Evolutionary conservation across 2,797 vertebrate species (phyloP), one percentile per base, ranked within the genome.

Genomic region (Rhinogobio ventralis): DNA sequence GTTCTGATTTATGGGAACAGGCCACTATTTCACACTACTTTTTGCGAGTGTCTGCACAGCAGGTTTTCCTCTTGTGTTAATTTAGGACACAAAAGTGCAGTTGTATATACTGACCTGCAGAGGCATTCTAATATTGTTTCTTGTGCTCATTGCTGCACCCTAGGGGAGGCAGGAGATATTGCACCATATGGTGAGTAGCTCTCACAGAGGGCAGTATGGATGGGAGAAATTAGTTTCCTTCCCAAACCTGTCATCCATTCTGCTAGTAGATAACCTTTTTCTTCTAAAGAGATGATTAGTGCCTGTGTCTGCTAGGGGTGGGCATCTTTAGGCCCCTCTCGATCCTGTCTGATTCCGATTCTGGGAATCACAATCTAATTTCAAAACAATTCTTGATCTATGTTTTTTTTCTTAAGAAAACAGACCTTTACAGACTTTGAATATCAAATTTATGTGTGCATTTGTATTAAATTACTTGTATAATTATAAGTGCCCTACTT

Each of bases 121-220:
- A 74, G 84, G 57, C 74, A 53, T 78, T 87, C 85, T 93, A 90
- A 94, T 60, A 67, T 84, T 92, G 79, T 94, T 62, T 91, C 84
- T 94, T 94, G 89, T 95, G 89, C 92, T 94, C 92, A 92, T 88
- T 94, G 91, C 94, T 96, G 92, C 93, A 51, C 84, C 90, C 86
- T 91, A 96, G 95, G 94, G 94, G 95, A 96, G 87, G 87, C 93
- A 92, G 93, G 90, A 72, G 89, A 91, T 91, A 94, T 94, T 93
- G 89, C 94, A 85, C 94, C 94, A 15, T 96, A 96, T 82, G 95
- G 96, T 96, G 95, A 96, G 96, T 96, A 36, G 20, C 67, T 79
- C 36, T 68, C 7, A 49, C 9, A 62, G 75, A 57, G 20, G 5
- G n/a, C 10, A 36, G 53, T 28, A 20, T 79, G 68, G 45, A 66